A percentile compares a stretch with the other conserved stretches of the same genome.
phyloP scores from a whole-genome alignment of 2,797 vertebrate genomes.

The Clarias laeviceps region DNA sequence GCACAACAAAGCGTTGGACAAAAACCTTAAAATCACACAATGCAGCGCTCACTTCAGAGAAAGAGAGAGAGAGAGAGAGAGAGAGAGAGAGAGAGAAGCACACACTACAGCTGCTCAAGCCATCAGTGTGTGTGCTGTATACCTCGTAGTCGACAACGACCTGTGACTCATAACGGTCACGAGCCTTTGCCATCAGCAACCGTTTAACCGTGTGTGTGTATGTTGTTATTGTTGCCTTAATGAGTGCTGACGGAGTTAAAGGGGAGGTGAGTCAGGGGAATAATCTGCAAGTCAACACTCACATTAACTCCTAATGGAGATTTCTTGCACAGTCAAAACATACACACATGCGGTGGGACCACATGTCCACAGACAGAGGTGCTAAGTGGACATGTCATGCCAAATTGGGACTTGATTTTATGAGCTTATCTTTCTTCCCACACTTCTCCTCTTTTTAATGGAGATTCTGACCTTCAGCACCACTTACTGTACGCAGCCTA shows the following conservation, averaged over 20 bases:
- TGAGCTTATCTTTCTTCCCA: slow-evolving; percentile 34
- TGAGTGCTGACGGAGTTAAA: slow-evolving; percentile 74
- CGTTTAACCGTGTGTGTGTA: slow-evolving; percentile 37
- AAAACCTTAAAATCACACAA: slow-evolving; percentile 32
- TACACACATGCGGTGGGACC: slow-evolving; percentile 34
- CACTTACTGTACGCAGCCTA: neutral
- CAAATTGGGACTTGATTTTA: slow-evolving; percentile 40
- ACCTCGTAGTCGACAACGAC: slow-evolving; percentile 1
- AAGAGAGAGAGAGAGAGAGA: slow-evolving; percentile 27
- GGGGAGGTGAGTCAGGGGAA: slow-evolving; percentile 67
- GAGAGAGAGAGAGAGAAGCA: neutral
- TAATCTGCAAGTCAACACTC: slow-evolving; percentile 78
- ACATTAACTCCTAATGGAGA: slow-evolving; percentile 77
- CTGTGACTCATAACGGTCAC: slow-evolving; percentile 28
- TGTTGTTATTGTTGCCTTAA: slow-evolving; percentile 56
- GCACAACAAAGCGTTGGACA: slow-evolving; percentile 41
- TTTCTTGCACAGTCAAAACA: slow-evolving; percentile 66
- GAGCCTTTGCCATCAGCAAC: slow-evolving; percentile 35
- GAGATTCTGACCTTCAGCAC: neutral
- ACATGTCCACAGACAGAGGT: slow-evolving; percentile 47
- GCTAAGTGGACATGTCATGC: slow-evolving; percentile 53
- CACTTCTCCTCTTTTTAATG: slow-evolving; percentile 12
- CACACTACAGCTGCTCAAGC: slow-evolving; percentile 45
- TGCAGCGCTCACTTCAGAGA: slow-evolving; percentile 26
- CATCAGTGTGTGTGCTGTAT: slow-evolving; percentile 40